phyloP scores from a whole-genome alignment of 2,888 invertebrate species.

The Netelia melanura region DNA sequence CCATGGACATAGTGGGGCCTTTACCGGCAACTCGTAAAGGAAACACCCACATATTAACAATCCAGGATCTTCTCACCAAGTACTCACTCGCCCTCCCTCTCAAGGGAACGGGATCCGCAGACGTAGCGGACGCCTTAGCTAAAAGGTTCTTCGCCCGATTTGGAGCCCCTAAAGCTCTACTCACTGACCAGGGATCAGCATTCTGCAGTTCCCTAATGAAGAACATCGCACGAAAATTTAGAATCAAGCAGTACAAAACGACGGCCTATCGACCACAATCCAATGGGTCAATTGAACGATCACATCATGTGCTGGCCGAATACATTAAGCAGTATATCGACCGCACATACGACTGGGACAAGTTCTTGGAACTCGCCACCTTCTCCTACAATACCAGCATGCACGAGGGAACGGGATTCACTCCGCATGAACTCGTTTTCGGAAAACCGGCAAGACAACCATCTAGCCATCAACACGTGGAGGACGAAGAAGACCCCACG shows the following conservation, averaged over 20 bases:
- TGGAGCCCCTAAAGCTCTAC: conserved; percentile 26
- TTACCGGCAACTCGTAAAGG: neutral
- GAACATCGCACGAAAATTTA: conserved; percentile 64
- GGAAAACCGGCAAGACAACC: conserved; percentile 51
- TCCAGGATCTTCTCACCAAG: conserved; percentile 52
- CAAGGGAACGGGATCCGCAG: neutral
- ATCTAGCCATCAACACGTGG: neutral
- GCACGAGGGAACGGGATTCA: conserved; percentile 46
- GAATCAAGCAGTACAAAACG: conserved; percentile 43
- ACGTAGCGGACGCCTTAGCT: conserved; percentile 12
- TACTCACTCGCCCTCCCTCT: neutral
- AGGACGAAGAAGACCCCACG: conserved; percentile 10
- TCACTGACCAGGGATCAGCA: conserved; percentile 40
- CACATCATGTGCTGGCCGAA: conserved; percentile 49
- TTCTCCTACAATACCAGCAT: conserved; percentile 57
- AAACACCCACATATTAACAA: conserved; percentile 36
- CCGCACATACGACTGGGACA: conserved; percentile 46
- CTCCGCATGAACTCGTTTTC: conserved; percentile 56
- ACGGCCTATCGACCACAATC: conserved; percentile 51
- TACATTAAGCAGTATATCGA: conserved; percentile 59
- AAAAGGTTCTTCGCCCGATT: conserved; percentile 41
- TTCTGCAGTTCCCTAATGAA: conserved; percentile 68
- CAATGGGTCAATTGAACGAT: conserved; percentile 56
- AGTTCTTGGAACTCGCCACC: conserved; percentile 47
- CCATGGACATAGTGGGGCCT: conserved; percentile 61